Evolutionary conservation across 1,140 invertebrate species (phyloP).

Genomic region (Ectropis grisescens): DNA sequence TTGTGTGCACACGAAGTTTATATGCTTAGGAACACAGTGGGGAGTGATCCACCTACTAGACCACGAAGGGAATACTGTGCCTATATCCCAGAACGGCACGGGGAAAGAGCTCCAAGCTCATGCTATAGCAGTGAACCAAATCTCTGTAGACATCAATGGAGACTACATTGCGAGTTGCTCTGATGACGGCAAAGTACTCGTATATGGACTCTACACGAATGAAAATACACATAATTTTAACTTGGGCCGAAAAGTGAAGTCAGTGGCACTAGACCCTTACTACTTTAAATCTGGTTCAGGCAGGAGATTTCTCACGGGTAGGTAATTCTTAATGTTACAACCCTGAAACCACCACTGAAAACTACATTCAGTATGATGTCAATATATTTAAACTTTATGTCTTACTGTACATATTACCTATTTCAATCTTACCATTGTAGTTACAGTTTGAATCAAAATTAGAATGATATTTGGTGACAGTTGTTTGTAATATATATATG

Average conservation of each 20-base stretch:
- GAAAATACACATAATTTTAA: constrained; percentile 86
- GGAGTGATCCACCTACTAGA: constrained; percentile 92
- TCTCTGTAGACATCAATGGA: constrained; percentile 93
- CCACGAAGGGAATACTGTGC: constrained; percentile 90
- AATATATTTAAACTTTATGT: no score
- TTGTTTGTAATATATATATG: no score
- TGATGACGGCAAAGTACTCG: constrained; percentile 91
- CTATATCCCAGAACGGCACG: constrained; percentile 66
- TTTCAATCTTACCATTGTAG: no score
- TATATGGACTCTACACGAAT: constrained; percentile 85
- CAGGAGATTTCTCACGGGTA: constrained; percentile 84
- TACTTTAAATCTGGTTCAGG: constrained; percentile 84
- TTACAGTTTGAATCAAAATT: no score
- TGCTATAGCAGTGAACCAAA: constrained; percentile 91
- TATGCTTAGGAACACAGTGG: constrained; percentile 93
- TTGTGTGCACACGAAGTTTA: constrained; percentile 94
- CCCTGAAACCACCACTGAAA: no score
- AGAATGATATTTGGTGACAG: no score
- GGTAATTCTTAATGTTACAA: no score
- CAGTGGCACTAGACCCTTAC: constrained; percentile 89
- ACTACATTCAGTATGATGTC: no score
- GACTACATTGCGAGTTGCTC: constrained; percentile 93
- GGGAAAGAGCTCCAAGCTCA: constrained; percentile 84
- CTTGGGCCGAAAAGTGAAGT: constrained; percentile 87
- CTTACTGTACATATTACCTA: no score